A percentile compares a stretch with the other conserved stretches of the same genome.
phyloP scores from a whole-genome alignment of 2,888 invertebrate species.

The Brachyptera risi region DNA sequence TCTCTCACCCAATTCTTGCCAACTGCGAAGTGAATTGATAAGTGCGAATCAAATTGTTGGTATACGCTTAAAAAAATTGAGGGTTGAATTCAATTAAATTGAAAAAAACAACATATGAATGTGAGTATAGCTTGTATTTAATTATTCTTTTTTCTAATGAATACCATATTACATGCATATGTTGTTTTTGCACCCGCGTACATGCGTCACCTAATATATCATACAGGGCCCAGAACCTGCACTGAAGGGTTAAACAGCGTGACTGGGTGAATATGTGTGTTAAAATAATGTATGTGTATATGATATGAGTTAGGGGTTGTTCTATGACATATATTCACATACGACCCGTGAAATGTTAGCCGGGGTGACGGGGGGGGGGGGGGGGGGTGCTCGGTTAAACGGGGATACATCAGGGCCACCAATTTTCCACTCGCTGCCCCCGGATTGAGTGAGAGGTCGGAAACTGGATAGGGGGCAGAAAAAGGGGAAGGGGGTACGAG shows the following conservation, averaged over 20 bases:
- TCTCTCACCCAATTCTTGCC: no score
- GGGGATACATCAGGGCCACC: conserved; percentile 28
- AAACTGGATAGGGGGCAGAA: no score
- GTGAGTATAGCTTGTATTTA: no score
- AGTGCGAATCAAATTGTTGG: no score
- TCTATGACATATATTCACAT: background rate
- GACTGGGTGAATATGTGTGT: conserved; percentile 6
- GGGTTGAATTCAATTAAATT: no score
- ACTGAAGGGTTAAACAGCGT: conserved; percentile 12
- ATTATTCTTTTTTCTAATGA: no score
- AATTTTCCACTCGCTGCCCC: conserved; percentile 31
- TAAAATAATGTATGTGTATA: conserved; percentile 9
- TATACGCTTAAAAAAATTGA: no score
- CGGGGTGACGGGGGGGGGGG: background rate
- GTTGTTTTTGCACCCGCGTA: no score
- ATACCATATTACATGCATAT: no score
- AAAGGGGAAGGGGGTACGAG: conserved; percentile 6
- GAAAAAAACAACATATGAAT: no score
- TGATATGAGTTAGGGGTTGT: conserved; percentile 8
- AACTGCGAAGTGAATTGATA: no score
- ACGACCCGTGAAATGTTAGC: conserved; percentile 6
- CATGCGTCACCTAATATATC: background rate
- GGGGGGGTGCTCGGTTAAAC: conserved; percentile 14
- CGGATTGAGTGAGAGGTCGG: conserved; percentile 29
- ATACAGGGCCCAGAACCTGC: background rate